Base-by-base conservation (phyloP, 2,113 vertebrate genomes). In the Urocolius indicus region DNA sequence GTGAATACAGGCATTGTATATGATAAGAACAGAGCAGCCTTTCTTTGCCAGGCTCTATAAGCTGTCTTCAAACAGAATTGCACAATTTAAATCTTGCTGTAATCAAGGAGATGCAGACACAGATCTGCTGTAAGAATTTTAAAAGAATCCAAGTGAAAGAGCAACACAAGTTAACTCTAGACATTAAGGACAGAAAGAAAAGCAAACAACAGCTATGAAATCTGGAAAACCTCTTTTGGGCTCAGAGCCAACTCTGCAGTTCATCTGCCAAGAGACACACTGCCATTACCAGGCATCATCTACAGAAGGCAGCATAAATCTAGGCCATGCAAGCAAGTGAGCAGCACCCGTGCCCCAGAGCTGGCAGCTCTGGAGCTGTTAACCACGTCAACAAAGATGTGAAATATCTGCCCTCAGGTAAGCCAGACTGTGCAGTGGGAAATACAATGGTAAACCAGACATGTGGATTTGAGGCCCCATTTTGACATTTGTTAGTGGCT, bases 21-120 rank as follows among this genome's bases (percentile, higher is more conserved):
- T 1, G 38, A 57, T 92, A 90, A 89, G 92, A 96, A 95, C 85
- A 94, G 83, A 93, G 46, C 41, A 85, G 74, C 76, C 82, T 96
- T 95, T 95, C 88, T 96, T 94, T 78, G 65, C 51, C 43, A 78
- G 76, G 76, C 61, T 90, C 85, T 41, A 3, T 43, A 86, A 88
- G 52, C 63, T 61, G 41, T 88, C 92, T 67, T 92, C 75, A 89
- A 77, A 93, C 48, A 78, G 54, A 17, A 71, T 2, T 72, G 86
- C 65, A 45, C 41, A 48, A 94, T 52, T 88, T 67, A 45, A 67
- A 72, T 52, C 54, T 41, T 65, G 11, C 68, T 5, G 2, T 32
- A 68, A 90, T 77, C 65, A 54, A 77, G 72, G 32, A 85, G 34
- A 57, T 67, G 32, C 38, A 80, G 71, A 85, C 49, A 58, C 6